phyloP scores from a whole-genome alignment of 1,140 invertebrate species.

The Drosophila watanabei region DNA sequence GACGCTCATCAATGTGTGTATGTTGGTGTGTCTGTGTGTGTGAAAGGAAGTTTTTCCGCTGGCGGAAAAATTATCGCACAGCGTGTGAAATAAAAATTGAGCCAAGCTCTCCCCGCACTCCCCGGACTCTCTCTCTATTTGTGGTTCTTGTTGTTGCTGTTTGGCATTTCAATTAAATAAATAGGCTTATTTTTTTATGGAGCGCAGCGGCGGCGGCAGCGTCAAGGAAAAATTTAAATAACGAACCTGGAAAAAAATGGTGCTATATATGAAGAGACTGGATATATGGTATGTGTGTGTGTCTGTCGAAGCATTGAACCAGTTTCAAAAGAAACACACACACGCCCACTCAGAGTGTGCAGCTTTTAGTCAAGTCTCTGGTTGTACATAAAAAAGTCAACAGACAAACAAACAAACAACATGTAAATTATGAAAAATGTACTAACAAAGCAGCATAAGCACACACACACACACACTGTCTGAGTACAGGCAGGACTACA shows the following conservation, averaged over 20 bases:
- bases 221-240: slow-evolving; percentile 75
- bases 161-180: slow-evolving; percentile 79
- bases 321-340: slow-evolving; percentile 53
- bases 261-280: slow-evolving; percentile 12
- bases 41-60: slow-evolving; percentile 41
- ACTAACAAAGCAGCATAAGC: slow-evolving; percentile 74
- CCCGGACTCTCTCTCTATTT: not conserved
- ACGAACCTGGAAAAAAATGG: slow-evolving; percentile 54
- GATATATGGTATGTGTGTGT: slow-evolving; percentile 6
- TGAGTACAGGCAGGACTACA: slow-evolving; percentile 8
- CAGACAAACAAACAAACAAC: slow-evolving; percentile 77
- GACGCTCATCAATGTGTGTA: slow-evolving; percentile 48
- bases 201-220: slow-evolving; percentile 20
- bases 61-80: slow-evolving; percentile 68
- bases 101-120: not conserved
- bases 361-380: slow-evolving; percentile 79
- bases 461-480: slow-evolving; percentile 21
- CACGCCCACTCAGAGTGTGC: slow-evolving; percentile 31
- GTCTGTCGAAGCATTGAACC: slow-evolving; percentile 64
- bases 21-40: slow-evolving; percentile 12
- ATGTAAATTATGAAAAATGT: slow-evolving; percentile 84
- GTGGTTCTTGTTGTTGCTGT: slow-evolving; percentile 47
- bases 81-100: slow-evolving; percentile 57
- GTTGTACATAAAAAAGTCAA: slow-evolving; percentile 81
- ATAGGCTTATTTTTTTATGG: slow-evolving; percentile 78